phyloP scores from a whole-genome alignment of 2,888 invertebrate genomes.

The Bombyx huttoni region DNA sequence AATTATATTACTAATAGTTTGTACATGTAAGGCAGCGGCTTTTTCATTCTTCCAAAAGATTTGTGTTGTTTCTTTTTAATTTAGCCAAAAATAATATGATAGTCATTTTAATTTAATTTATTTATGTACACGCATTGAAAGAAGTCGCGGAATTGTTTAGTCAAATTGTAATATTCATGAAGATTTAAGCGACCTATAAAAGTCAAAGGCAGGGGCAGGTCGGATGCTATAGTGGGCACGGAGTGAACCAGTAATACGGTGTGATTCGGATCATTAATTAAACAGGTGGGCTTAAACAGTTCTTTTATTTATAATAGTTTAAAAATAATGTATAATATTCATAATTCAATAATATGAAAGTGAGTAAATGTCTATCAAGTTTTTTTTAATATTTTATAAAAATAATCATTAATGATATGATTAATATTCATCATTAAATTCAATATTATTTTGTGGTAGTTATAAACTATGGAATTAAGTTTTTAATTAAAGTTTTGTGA shows the following conservation, averaged over 20 bases:
- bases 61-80: no score
- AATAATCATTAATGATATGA: no score
- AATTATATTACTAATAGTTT: no score
- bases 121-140: neutral
- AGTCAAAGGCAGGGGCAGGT: constrained; percentile 39
- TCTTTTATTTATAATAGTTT: neutral
- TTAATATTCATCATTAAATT: no score
- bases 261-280: constrained; percentile 11
- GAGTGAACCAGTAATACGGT: constrained; percentile 41
- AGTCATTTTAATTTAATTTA: neutral
- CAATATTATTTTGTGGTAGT: no score
- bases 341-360: no score
- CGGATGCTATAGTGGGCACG: constrained; percentile 37
- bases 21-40: no score
- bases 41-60: no score
- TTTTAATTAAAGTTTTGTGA: no score
- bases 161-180: neutral
- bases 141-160: neutral
- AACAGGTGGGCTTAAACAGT: constrained; percentile 29
- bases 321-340: neutral
- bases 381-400: no score
- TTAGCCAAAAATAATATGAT: neutral
- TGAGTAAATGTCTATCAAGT: no score
- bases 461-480: no score
- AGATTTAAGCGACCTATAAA: constrained; percentile 49